Evolutionary conservation across 2,888 invertebrate species (phyloP), one percentile per base, ranked within the genome.

Genomic region (Drosophila lacicola): DNA sequence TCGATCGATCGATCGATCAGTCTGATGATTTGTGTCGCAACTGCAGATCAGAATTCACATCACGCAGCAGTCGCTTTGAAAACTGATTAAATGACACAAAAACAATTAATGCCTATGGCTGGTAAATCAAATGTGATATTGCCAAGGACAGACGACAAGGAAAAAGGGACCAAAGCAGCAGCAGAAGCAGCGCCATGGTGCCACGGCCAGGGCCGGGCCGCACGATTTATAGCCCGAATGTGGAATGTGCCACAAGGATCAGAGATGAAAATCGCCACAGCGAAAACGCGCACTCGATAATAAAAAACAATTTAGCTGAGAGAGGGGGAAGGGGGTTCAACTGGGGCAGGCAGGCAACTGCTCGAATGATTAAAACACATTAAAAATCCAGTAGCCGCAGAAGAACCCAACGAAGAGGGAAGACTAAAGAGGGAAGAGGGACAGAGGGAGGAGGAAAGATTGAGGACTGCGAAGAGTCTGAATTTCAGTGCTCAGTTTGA

Each of bases 311-410:
- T 86, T 86, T 78, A 72, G 72, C 36, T 11, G 14, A 14, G 4
- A 29, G 1, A 34, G 14, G 17, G 11, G 33, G 36, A n/a, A 17
- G 17, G 11, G 8, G 41, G 14, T 29, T 29, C 29, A 29, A 29
- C 29, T 29, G 42, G n/a, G 42, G 9, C 42, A 55, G 42, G 11
- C 53, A 25, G 63, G 63, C 68, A 67, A 78, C 79, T 78, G 70
- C 76, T 78, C 68, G 72, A 90, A 89, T 91, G 92, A 92, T 91
- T 91, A 92, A 92, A 92, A 92, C 91, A 92, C 92, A 92, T 92
- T 92, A 91, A 91, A 92, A 91, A 87, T 91, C 90, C 91, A 88
- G 91, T 91, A 91, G 92, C 91, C 73, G 77, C 77, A 53, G 69
- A 51, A 34, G 14, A 37, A 54, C 45, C 17, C 33, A 53, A 37